Conservation (phyloP, 2,113 vertebrate species). For the Tragelaphus scriptus region DNA sequence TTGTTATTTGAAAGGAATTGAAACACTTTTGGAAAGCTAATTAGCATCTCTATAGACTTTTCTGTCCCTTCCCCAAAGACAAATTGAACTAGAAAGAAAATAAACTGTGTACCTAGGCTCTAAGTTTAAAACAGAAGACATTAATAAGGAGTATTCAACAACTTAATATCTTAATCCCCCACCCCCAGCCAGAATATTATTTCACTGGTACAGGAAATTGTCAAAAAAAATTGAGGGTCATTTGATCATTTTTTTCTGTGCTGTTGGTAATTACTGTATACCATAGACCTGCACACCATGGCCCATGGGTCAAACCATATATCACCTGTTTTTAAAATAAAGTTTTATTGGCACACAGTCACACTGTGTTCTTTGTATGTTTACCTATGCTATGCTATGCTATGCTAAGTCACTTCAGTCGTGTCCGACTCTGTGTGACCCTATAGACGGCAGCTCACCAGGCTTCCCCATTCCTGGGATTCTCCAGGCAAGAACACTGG, state of each 20-base stretch:
- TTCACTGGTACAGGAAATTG: neutral
- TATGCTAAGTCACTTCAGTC: too few species aligned
- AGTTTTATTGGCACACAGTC: neutral
- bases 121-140: neutral
- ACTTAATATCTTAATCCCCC: neutral
- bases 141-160: neutral
- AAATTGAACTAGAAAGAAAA: neutral
- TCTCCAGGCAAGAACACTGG: too few species aligned
- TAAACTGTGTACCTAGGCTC: slow-evolving; percentile 41
- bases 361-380: neutral
- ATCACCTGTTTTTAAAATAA: neutral
- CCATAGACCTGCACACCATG: neutral
- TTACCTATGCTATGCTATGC: neutral
- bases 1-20: neutral
- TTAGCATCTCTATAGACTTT: slow-evolving; percentile 28
- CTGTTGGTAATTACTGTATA: neutral
- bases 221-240: neutral
- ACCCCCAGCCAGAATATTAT: neutral
- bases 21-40: neutral
- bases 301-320: neutral
- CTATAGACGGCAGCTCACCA: too few species aligned
- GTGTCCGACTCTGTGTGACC: too few species aligned
- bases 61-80: neutral
- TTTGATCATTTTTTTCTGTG: neutral
- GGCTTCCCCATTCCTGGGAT: too few species aligned